Percentiles rank a stretch among this genome's conserved stretches.
phyloP scores from a whole-genome alignment of 2,113 vertebrate species.

The Misgurnus anguillicaudatus region DNA sequence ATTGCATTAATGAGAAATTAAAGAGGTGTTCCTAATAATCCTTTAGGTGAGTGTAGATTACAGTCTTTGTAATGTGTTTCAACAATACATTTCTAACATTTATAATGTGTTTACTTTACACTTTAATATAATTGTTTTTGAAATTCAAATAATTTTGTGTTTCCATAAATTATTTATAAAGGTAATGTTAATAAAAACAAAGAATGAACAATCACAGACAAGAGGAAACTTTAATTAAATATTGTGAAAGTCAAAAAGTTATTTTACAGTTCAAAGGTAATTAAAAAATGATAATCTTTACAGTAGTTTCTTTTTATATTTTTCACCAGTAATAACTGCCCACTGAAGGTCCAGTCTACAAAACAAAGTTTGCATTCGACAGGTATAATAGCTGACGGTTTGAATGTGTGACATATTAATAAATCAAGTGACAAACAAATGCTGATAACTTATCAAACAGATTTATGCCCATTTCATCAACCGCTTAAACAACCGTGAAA shows the following conservation, averaged over 20 bases:
- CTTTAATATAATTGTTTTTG: too few species aligned
- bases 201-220: slow-evolving; percentile 84
- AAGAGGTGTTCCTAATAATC: too few species aligned
- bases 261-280: slow-evolving; percentile 97
- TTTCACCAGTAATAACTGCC: slow-evolving; percentile 80
- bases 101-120: too few species aligned
- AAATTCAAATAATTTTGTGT: too few species aligned
- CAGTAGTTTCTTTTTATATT: slow-evolving; percentile 88
- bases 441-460: background rate
- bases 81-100: too few species aligned
- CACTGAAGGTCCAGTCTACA: slow-evolving; percentile 87
- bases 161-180: too few species aligned
- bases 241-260: slow-evolving; percentile 99
- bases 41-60: too few species aligned
- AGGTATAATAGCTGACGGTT: slow-evolving; percentile 62
- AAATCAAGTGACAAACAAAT: slow-evolving; percentile 18
- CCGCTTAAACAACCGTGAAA: slow-evolving; percentile 13
- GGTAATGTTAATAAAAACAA: background rate
- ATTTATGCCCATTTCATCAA: slow-evolving; percentile 13
- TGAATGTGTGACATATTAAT: slow-evolving; percentile 8
- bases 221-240: slow-evolving; percentile 99
- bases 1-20: too few species aligned
- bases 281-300: slow-evolving; percentile 96
- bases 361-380: slow-evolving; percentile 61
- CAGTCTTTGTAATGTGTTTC: too few species aligned